Conservation (phyloP, 1,140 invertebrate species). For the Eueides isabella region DNA sequence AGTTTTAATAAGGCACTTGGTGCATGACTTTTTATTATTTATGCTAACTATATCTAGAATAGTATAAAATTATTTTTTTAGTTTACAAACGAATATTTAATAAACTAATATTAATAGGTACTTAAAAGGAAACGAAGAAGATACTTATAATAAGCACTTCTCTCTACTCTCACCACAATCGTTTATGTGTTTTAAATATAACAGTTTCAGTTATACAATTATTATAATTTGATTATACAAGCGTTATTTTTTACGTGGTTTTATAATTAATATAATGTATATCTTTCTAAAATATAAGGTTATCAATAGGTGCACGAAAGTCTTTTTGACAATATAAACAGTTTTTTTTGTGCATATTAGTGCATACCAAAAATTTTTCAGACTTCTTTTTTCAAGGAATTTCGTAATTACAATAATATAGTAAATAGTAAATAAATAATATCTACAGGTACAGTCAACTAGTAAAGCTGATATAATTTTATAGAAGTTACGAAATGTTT, state of each 20-base stretch:
- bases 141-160: background rate
- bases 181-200: no score
- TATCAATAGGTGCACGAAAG: background rate
- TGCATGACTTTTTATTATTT: constrained; percentile 40
- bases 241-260: background rate
- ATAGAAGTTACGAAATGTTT: background rate
- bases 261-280: background rate
- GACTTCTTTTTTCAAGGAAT: background rate
- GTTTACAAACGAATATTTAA: background rate
- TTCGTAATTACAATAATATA: background rate
- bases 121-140: no score
- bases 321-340: background rate
- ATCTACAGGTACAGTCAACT: background rate
- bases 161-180: background rate
- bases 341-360: constrained; percentile 32
- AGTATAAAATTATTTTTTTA: background rate
- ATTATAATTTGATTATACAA: background rate
- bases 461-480: background rate
- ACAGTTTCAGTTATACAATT: background rate
- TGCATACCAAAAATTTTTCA: background rate
- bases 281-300: background rate
- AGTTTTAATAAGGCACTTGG: constrained; percentile 74
- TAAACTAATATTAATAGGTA: background rate
- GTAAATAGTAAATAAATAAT: constrained; percentile 5
- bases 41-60: constrained; percentile 21